These are phyloP conservation scores for Alviniconcha marisindica DNA, from an alignment of 1,140 invertebrate genomes.

Conservation along the genomic window DNA sequence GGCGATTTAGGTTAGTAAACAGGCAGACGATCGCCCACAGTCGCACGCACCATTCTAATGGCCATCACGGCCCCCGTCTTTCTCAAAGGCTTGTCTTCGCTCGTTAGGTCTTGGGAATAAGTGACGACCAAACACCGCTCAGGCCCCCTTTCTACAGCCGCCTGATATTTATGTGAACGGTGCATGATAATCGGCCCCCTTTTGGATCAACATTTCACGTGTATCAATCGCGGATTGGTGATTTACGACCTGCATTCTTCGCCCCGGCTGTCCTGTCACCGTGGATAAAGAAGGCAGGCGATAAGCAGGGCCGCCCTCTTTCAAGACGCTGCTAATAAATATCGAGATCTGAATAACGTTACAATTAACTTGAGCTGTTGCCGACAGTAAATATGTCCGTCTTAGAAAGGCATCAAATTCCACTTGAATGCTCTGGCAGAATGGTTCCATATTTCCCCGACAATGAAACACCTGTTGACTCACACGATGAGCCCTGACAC, in stretches of 20 bases:
- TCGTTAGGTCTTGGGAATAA: constrained; percentile 16
- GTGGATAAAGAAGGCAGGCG: constrained; percentile 17
- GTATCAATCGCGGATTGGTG: constrained; percentile 26
- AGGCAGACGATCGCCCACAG: neutral
- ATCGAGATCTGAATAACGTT: constrained; percentile 37
- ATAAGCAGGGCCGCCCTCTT: constrained; percentile 24
- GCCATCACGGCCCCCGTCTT: neutral
- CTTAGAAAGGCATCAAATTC: constrained; percentile 36
- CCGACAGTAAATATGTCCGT: constrained; percentile 37
- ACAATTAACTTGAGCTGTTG: constrained; percentile 38
- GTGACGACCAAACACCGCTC: constrained; percentile 15
- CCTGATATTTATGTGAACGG: constrained; percentile 39
- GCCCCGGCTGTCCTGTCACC: neutral
- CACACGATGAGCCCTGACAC: too few relatives aligned
- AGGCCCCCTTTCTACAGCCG: constrained; percentile 2
- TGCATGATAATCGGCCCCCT: constrained; percentile 39
- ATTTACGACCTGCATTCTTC: constrained; percentile 32
- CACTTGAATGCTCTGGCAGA: neutral
- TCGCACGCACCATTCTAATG: neutral
- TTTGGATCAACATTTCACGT: constrained; percentile 40
- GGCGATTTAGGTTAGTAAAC: constrained; percentile 42
- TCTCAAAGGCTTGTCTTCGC: constrained; percentile 14
- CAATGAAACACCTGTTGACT: constrained; percentile 28
- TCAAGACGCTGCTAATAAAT: constrained; percentile 22
- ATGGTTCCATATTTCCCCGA: neutral